Percentiles rank a stretch among this genome's conserved stretches.
Conservation (phyloP, 1,140 invertebrate genomes). For the Gryllus bimaculatus region DNA sequence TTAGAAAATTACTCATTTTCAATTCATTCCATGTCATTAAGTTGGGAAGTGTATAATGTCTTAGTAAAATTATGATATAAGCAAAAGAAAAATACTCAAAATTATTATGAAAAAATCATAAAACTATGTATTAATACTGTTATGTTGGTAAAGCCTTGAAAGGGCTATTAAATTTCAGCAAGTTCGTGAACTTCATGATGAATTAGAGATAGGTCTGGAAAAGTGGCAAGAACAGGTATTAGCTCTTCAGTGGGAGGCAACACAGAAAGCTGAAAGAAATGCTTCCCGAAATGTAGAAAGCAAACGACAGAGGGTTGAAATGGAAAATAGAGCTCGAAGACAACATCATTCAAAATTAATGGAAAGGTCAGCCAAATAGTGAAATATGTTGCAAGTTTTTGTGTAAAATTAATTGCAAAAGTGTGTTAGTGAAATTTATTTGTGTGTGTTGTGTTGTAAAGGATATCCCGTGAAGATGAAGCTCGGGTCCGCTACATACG, state of each 20-base stretch:
- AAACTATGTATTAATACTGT: constrained; percentile 17
- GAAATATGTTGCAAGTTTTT: neutral
- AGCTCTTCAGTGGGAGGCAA: constrained; percentile 28
- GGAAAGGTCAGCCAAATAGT: constrained; percentile 24
- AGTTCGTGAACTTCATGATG: constrained; percentile 27
- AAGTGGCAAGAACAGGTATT: constrained; percentile 32
- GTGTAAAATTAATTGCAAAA: neutral
- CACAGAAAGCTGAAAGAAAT: constrained; percentile 26
- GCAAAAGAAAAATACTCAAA: neutral
- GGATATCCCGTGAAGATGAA: constrained; percentile 18
- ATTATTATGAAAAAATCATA: constrained; percentile 17
- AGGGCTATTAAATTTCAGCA: constrained; percentile 27
- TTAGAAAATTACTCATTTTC: too few species aligned
- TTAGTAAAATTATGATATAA: too few species aligned
- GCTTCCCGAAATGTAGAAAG: constrained; percentile 24
- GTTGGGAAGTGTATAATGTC: too few species aligned
- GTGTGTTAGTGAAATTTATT: neutral
- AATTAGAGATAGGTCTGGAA: constrained; percentile 29
- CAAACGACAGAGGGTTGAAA: constrained; percentile 26
- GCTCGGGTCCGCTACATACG: constrained; percentile 19
- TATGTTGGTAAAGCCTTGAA: constrained; percentile 26
- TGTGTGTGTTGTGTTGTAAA: neutral
- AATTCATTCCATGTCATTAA: too few species aligned
- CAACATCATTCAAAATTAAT: constrained; percentile 25
- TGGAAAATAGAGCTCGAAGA: constrained; percentile 26